Evolutionary conservation across 2,888 invertebrate genomes (phyloP), one percentile per base, ranked within the genome.

Genomic region (Thereva nobilitata): DNA sequence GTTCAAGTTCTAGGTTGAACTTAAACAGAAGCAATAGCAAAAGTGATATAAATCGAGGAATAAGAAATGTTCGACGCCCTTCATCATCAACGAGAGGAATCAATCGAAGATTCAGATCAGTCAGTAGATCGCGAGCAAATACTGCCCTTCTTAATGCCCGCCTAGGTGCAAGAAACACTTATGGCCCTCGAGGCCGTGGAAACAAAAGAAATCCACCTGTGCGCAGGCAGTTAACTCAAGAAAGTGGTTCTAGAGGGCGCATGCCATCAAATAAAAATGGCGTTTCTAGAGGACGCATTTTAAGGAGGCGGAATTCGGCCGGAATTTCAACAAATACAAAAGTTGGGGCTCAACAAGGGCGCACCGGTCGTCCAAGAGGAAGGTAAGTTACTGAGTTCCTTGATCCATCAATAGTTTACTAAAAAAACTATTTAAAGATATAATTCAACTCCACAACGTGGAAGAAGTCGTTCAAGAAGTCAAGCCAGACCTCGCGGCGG

Each of bases 241-340:
- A 50, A 23, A 65, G 59, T 37, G 53, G 40, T 10, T 53, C 52
- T 9, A 42, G 55, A 40, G 53, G 38, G 38, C 56, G 59, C 35
- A 73, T 73, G 7, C 69, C 73, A 38, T 67, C 72, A 64, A 67
- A 74, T 53, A 75, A 75, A 4, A 74, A 66, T 4, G 59, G 76
- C 41, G 74, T 78, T 1, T 74, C 75, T 52, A 70, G 73, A 23
- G 79, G 79, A 37, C 76, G 78, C 38, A 73, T 79, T 38, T 74
- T 74, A 12, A 78, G 76, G 68, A 74, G 77, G 68, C 74, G 75
- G 52, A 76, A 75, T 70, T 73, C 74, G 54, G 68, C 64, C 63
- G 68, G 35, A 41, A 64, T 54, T 54, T n/a, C 45, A 50, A 49
- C 50, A 1, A 50, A 9, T 37, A 64, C 44, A 6, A 64, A 23